Conservation (phyloP, 64 coral and sea anemone genomes). For the Pachyseris speciosa region DNA sequence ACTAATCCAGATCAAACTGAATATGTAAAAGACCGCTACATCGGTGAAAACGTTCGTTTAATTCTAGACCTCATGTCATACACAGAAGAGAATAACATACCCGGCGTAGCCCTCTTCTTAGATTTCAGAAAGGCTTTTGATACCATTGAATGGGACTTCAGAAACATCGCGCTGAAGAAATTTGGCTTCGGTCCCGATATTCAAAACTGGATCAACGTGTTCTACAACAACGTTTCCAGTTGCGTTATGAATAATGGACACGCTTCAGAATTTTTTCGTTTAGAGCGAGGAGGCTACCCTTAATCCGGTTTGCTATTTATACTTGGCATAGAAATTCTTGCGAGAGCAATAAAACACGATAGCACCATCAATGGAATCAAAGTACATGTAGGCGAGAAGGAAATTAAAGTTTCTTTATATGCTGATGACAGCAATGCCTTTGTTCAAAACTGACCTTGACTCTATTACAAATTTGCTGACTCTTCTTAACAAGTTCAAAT, state of each 20-base stretch:
- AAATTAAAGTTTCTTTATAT: constrained; percentile 7
- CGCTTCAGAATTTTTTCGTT: not conserved
- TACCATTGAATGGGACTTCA: constrained; percentile 23
- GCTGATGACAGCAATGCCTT: not conserved
- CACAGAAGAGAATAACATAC: constrained; percentile 9
- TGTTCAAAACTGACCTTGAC: not conserved
- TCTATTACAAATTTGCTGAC: not conserved
- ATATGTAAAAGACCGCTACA: constrained; percentile 18
- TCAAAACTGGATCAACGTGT: not conserved
- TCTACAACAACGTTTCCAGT: not conserved
- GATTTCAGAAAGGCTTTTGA: constrained; percentile 62
- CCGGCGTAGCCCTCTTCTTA: constrained; percentile 17
- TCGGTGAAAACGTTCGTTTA: constrained; percentile 42
- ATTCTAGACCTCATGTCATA: constrained; percentile 10
- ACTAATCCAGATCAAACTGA: constrained; percentile 47
- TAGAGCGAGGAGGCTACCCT: constrained; percentile 45
- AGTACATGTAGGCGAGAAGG: constrained; percentile 1
- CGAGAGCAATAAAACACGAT: constrained; percentile 12
- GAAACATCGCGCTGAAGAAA: not conserved
- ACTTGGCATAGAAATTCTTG: constrained; percentile 26
- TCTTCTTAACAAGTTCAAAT: not conserved
- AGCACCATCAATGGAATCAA: constrained; percentile 5
- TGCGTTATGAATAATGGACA: constrained; percentile 29
- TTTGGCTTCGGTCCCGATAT: constrained; percentile 12
- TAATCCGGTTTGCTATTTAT: constrained; percentile 11